A percentile compares a stretch with the other conserved stretches of the same genome.
These are phyloP conservation scores for Asbolus verrucosus DNA, from an alignment of 1,140 invertebrate species.

Conservation along the genomic window DNA sequence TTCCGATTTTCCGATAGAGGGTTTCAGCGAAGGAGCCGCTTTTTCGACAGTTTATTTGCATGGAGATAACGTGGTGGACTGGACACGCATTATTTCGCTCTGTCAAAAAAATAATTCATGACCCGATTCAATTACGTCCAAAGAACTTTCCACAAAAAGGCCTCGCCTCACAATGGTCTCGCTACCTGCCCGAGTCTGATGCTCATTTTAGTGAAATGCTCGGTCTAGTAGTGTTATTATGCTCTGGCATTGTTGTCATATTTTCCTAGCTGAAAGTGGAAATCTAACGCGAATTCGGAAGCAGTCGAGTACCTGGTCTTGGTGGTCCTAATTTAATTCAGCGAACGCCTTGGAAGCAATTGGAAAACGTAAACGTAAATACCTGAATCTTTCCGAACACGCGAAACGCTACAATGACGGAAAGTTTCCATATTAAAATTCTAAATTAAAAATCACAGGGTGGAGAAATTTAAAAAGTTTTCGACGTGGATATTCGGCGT, in stretches of 20 bases:
- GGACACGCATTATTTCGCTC: constrained; percentile 30
- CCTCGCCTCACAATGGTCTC: too few relatives aligned
- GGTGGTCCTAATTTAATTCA: constrained; percentile 14
- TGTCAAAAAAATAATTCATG: constrained; percentile 45
- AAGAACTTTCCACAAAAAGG: constrained; percentile 2
- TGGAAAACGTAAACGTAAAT: constrained; percentile 30
- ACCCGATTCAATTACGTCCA: constrained; percentile 46
- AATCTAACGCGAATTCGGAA: not conserved
- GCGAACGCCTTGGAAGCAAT: constrained; percentile 15
- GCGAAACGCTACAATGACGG: constrained; percentile 40
- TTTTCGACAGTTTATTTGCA: constrained; percentile 12
- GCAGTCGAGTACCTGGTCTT: constrained; percentile 3
- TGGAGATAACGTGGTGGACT: not conserved
- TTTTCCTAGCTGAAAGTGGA: not conserved
- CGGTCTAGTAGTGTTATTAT: too few relatives aligned
- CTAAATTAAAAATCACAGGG: constrained; percentile 44
- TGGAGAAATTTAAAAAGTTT: constrained; percentile 43
- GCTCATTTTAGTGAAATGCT: constrained; percentile 14
- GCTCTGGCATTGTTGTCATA: not conserved
- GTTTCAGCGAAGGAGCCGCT: not conserved
- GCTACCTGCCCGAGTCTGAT: too few relatives aligned
- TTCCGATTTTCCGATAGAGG: constrained; percentile 15
- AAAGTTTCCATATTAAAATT: constrained; percentile 46
- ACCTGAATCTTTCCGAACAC: constrained; percentile 32
- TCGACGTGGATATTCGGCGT: constrained; percentile 1